A percentile compares a stretch with the other conserved stretches of the same genome.
phyloP scores from a whole-genome alignment of 2,888 invertebrate genomes.

The Petrolisthes cinctipes region DNA sequence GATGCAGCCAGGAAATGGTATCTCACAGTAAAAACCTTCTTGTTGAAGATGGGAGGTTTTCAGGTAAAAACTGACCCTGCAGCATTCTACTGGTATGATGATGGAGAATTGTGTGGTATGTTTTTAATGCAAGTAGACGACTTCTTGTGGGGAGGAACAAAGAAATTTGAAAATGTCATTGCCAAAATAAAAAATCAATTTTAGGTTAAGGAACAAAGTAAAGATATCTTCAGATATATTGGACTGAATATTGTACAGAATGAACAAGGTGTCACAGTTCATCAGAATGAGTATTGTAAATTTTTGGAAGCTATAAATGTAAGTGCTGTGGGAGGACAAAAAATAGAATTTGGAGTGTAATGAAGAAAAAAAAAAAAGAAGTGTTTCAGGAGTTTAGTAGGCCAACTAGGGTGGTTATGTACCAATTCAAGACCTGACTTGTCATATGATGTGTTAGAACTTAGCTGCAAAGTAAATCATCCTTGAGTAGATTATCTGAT shows the following conservation, averaged over 20 bases:
- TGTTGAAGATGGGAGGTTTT: too few relatives aligned
- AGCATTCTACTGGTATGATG: too few relatives aligned
- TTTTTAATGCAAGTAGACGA: too few relatives aligned
- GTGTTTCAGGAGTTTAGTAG: slow-evolving; percentile 7
- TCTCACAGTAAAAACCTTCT: too few relatives aligned
- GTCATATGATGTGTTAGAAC: too few relatives aligned
- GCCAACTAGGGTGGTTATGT: slow-evolving; percentile 2
- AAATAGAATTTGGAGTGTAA: slow-evolving; percentile 17
- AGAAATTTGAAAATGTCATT: slow-evolving; percentile 23
- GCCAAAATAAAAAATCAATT: not conserved
- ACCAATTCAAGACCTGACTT: not conserved
- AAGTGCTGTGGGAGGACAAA: too few relatives aligned
- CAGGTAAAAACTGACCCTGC: slow-evolving; percentile 13
- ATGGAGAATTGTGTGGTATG: too few relatives aligned
- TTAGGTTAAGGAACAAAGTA: not conserved
- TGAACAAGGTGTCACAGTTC: not conserved
- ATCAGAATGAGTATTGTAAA: slow-evolving; percentile 36
- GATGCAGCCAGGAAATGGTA: slow-evolving; percentile 39
- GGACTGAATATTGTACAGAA: slow-evolving; percentile 30
- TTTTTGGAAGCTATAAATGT: slow-evolving; percentile 7
- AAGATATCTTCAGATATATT: slow-evolving; percentile 24
- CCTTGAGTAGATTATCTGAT: too few relatives aligned
- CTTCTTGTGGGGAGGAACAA: slow-evolving; percentile 34
- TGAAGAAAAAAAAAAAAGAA: not conserved
- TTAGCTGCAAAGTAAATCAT: too few relatives aligned